Evolutionary conservation across 2,888 invertebrate species (phyloP).

Genomic region (Hirtodrosophila confusa): DNA sequence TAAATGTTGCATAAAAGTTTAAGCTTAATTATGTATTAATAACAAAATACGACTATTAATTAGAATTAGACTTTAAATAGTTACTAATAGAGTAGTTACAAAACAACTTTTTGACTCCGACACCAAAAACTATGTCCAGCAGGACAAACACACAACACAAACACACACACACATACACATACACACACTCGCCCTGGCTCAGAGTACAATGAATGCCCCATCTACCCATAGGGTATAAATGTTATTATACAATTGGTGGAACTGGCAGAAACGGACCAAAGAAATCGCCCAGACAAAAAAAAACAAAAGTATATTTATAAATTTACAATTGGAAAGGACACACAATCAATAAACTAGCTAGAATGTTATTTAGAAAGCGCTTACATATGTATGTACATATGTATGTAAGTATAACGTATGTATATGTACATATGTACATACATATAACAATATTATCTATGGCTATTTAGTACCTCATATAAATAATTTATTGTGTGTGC

Average conservation of each 20-base stretch:
- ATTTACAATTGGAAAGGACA: conserved; percentile 5
- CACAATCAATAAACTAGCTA: conserved; percentile 9
- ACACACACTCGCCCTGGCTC: neutral
- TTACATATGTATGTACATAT: neutral
- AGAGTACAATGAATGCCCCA: neutral
- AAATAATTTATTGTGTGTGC: conserved; percentile 24
- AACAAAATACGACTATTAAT: conserved; percentile 36
- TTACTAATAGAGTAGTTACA: conserved; percentile 28
- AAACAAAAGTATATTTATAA: conserved; percentile 11
- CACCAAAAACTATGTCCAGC: conserved; percentile 24
- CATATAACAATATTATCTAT: conserved; percentile 13
- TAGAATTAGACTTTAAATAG: conserved; percentile 11
- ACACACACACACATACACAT: neutral
- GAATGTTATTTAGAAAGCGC: conserved; percentile 1
- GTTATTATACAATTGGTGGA: too few species aligned
- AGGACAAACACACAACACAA: neutral
- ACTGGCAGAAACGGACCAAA: conserved; percentile 23
- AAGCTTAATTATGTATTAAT: conserved; percentile 56
- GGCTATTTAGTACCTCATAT: conserved; percentile 25
- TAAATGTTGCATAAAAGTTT: conserved; percentile 52
- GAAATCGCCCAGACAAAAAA: conserved; percentile 11
- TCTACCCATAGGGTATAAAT: too few species aligned
- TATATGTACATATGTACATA: conserved; percentile 29
- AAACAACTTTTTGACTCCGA: conserved; percentile 33
- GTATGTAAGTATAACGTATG: neutral